Evolutionary conservation across 2,113 vertebrate species (phyloP).

Genomic region (Brevimyrus niger): DNA sequence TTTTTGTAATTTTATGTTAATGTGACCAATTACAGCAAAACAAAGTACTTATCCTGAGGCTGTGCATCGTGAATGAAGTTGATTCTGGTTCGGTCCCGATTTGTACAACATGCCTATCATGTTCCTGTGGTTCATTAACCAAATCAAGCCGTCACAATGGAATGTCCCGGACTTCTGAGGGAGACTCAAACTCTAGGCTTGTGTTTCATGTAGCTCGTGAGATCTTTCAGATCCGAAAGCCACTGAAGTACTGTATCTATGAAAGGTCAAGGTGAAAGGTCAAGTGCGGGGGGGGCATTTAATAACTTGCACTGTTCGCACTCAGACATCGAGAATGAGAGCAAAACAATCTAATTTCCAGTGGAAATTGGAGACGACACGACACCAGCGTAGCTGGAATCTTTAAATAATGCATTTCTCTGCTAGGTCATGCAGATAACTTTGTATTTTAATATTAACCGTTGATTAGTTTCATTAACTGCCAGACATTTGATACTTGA

Average conservation of each 20-base stretch:
- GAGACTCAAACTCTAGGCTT: neutral
- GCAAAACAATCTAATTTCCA: neutral
- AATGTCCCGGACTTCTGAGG: neutral
- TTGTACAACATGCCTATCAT: neutral
- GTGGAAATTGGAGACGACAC: neutral
- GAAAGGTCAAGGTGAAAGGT: conserved; percentile 6
- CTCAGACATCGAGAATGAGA: neutral
- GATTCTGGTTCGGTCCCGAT: neutral
- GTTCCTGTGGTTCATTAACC: neutral
- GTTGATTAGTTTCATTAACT: neutral
- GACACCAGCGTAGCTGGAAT: neutral
- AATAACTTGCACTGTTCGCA: neutral
- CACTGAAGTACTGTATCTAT: neutral
- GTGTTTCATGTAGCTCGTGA: neutral
- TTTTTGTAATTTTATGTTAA: neutral
- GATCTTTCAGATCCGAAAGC: neutral
- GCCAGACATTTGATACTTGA: neutral
- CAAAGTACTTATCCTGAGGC: neutral
- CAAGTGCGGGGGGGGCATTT: neutral
- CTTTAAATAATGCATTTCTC: neutral
- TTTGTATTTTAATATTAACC: neutral
- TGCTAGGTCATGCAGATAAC: neutral
- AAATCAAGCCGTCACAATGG: neutral
- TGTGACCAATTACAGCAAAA: neutral
- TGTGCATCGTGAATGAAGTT: neutral